phyloP scores from a whole-genome alignment of 2,113 vertebrate species.

The Nymphicus hollandicus region DNA sequence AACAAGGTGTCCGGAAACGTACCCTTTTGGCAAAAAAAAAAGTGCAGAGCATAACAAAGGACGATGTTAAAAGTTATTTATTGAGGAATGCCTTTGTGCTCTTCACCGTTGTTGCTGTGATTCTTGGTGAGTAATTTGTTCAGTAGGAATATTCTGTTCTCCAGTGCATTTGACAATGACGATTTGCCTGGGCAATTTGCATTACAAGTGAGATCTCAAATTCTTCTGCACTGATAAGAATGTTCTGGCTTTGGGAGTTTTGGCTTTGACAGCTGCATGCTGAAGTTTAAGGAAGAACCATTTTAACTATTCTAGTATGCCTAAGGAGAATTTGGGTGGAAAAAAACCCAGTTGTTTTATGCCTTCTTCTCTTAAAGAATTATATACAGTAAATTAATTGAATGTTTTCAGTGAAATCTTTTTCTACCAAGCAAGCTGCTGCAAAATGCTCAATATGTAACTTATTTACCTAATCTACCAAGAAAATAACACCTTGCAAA shows the following conservation, averaged over 20 bases:
- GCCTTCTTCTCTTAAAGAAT: not conserved
- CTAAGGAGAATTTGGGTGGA: not conserved
- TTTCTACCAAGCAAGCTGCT: not conserved
- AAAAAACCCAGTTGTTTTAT: not conserved
- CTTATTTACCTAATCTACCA: not conserved
- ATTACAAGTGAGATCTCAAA: slow-evolving; percentile 39
- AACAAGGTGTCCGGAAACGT: slow-evolving; percentile 82
- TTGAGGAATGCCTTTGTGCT: slow-evolving; percentile 92
- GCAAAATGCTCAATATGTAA: not conserved
- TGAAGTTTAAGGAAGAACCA: not conserved
- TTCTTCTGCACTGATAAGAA: slow-evolving; percentile 48
- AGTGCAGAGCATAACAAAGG: slow-evolving; percentile 84
- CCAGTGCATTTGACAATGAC: slow-evolving; percentile 35
- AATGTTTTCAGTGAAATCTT: not conserved
- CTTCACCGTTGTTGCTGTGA: slow-evolving; percentile 88
- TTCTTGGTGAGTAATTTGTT: slow-evolving; percentile 85
- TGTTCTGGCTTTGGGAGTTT: not conserved
- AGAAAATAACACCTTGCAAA: not conserved
- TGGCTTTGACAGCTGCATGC: not conserved
- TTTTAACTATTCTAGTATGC: not conserved
- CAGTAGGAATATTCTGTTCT: slow-evolving; percentile 46
- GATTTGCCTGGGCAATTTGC: slow-evolving; percentile 16
- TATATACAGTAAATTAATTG: not conserved
- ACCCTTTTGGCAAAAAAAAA: slow-evolving; percentile 84
- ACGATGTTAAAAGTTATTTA: slow-evolving; percentile 86